Percentiles rank a stretch among this genome's conserved stretches.
Evolutionary conservation across 2,113 vertebrate genomes (phyloP).

Genomic region (Ceyx melanurus): DNA sequence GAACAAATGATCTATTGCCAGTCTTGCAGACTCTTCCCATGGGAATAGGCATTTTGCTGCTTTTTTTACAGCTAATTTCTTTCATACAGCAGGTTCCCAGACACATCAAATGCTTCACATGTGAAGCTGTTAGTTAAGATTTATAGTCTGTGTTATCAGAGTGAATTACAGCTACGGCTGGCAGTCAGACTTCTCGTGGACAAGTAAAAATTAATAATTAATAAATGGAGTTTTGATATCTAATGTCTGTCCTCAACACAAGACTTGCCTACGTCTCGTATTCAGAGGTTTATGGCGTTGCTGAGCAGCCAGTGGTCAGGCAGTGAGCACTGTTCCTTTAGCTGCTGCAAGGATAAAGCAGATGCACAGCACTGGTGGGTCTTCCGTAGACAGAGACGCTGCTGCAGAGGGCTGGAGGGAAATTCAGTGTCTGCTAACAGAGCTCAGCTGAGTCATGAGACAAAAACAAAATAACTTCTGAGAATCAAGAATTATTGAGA

Average conservation of each 20-base stretch:
- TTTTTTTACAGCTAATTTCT: constrained; percentile 80
- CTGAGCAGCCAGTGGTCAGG: not conserved
- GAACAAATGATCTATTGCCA: constrained; percentile 79
- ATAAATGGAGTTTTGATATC: not conserved
- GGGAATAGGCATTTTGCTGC: constrained; percentile 79
- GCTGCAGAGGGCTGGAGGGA: not conserved
- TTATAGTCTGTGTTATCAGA: constrained; percentile 78
- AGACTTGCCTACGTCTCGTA: not conserved
- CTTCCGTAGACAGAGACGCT: not conserved
- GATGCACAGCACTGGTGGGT: not conserved
- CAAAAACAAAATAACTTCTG: not conserved
- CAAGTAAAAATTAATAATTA: constrained; percentile 43
- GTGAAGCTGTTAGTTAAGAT: constrained; percentile 76
- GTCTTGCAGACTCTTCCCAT: constrained; percentile 75
- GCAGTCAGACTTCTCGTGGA: constrained; percentile 69
- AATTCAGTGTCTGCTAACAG: not conserved
- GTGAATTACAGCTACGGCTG: constrained; percentile 70
- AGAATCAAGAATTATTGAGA: not conserved
- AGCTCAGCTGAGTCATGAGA: not conserved
- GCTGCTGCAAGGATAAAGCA: not conserved
- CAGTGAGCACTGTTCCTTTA: not conserved
- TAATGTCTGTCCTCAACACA: constrained; percentile 27
- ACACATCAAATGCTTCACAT: constrained; percentile 78
- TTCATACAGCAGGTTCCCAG: constrained; percentile 86
- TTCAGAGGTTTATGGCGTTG: not conserved